Evolutionary conservation across 1,140 invertebrate genomes (phyloP).

Genomic region (Ridgeia piscesae): DNA sequence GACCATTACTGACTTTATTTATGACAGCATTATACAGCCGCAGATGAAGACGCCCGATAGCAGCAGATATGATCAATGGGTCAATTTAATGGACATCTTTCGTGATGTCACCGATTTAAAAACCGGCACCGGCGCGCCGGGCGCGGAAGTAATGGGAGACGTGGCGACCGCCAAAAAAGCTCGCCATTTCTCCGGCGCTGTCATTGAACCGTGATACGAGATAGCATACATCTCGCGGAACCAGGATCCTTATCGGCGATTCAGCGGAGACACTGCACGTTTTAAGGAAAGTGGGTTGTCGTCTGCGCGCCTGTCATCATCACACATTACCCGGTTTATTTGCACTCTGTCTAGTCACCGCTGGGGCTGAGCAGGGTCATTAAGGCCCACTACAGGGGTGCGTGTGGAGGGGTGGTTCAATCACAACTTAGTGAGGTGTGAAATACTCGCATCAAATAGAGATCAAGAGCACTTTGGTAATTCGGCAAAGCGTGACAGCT

Average conservation of each 20-base stretch:
- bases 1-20: neutral
- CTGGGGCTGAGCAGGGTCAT: neutral
- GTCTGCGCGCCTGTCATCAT: neutral
- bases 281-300: neutral
- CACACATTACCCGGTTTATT: neutral
- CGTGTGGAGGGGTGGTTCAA: neutral
- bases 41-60: neutral
- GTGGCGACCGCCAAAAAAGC: neutral
- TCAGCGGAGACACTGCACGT: neutral
- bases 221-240: neutral
- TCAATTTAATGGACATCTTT: constrained; percentile 1
- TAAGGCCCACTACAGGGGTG: neutral
- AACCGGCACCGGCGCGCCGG: neutral
- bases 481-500: neutral
- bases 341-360: neutral
- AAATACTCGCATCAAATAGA: neutral
- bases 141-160: neutral
- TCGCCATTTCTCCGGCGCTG: neutral
- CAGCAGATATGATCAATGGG: neutral
- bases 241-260: neutral
- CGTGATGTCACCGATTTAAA: neutral
- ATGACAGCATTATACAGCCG: neutral
- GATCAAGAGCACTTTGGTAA: neutral
- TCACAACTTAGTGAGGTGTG: neutral
- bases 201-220: neutral